A percentile compares a stretch with the other conserved stretches of the same genome.
These are phyloP conservation scores for Okamejei kenojei DNA, from an alignment of 2,797 vertebrate genomes.

Conservation along the genomic window DNA sequence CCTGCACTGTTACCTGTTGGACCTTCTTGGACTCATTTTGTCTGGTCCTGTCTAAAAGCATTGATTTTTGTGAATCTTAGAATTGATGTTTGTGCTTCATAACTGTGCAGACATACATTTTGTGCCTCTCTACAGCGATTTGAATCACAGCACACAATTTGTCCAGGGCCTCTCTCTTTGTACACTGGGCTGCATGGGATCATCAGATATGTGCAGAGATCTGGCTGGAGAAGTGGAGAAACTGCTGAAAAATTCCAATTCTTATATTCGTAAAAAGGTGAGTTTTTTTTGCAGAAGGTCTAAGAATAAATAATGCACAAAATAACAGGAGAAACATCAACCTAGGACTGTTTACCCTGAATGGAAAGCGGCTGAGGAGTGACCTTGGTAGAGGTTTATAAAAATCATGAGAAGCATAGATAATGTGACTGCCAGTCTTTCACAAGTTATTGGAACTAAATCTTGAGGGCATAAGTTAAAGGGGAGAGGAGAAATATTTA, in stretches of 20 bases:
- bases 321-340: background rate
- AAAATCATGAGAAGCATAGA: too few relatives aligned
- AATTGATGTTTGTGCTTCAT: background rate
- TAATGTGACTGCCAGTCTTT: too few relatives aligned
- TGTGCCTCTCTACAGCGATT: slow-evolving; percentile 24
- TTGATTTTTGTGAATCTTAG: background rate
- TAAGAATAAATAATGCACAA: background rate
- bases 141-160: slow-evolving; percentile 39
- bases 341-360: background rate
- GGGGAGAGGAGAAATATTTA: too few relatives aligned
- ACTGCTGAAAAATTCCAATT: slow-evolving; percentile 39
- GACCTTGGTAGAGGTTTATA: too few relatives aligned
- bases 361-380: too few relatives aligned
- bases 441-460: too few relatives aligned
- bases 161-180: slow-evolving; percentile 39
- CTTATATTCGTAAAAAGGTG: slow-evolving; percentile 40
- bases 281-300: background rate
- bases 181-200: slow-evolving; percentile 39
- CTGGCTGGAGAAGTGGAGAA: slow-evolving; percentile 40
- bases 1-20: too few relatives aligned
- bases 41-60: too few relatives aligned
- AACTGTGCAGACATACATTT: background rate
- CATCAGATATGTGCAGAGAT: slow-evolving; percentile 40
- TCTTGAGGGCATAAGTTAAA: too few relatives aligned
- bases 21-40: too few relatives aligned